Percentiles rank a stretch among this genome's conserved stretches.
Evolutionary conservation across 1,140 invertebrate genomes (phyloP).

Genomic region (Platorchestia sp.): DNA sequence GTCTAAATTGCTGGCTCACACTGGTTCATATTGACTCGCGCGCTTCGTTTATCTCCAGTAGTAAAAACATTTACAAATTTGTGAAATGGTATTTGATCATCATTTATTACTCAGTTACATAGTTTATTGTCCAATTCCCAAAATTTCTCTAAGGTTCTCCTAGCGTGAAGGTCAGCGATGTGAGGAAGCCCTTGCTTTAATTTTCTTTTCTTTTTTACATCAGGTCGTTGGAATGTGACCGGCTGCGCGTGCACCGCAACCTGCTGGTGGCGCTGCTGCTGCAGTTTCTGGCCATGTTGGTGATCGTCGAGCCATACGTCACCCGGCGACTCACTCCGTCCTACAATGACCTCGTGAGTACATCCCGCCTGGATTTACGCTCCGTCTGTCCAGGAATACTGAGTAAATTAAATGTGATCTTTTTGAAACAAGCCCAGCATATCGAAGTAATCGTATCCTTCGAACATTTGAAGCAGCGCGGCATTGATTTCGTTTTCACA

Average conservation of each 20-base stretch:
- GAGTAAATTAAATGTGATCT: not conserved
- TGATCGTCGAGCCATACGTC: constrained; percentile 53
- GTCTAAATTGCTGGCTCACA: no score
- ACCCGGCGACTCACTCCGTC: not conserved
- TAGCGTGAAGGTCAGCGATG: not conserved
- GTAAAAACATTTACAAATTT: no score
- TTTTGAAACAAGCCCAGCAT: not conserved
- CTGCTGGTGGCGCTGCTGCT: constrained; percentile 47
- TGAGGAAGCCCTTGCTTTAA: not conserved
- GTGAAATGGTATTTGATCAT: not conserved
- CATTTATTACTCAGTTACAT: not conserved
- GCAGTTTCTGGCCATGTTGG: constrained; percentile 31
- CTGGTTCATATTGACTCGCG: no score
- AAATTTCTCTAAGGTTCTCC: not conserved
- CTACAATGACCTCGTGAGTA: constrained; percentile 30
- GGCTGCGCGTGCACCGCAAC: constrained; percentile 37
- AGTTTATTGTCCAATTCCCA: not conserved
- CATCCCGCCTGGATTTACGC: not conserved
- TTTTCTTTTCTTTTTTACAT: not conserved
- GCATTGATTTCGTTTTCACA: not conserved
- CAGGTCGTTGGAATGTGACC: constrained; percentile 56
- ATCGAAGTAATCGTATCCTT: not conserved
- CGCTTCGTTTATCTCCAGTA: no score
- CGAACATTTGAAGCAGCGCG: not conserved
- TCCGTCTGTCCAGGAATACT: not conserved